Base-by-base conservation (phyloP, 2,113 vertebrate species). In the Melanerpes aurifrons region DNA sequence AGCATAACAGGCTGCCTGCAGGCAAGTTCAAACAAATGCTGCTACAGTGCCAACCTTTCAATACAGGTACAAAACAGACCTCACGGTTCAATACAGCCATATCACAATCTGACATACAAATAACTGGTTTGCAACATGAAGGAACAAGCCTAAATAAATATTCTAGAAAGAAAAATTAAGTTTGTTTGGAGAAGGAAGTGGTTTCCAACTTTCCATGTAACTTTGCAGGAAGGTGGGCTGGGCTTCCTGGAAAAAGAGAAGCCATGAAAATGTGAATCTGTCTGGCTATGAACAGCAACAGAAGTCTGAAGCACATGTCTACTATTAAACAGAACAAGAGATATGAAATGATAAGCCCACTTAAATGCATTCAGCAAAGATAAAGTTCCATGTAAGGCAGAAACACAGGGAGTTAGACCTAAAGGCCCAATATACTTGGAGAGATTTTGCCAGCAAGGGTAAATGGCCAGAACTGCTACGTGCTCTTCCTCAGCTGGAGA, bases 11-110 rank as follows among this genome's bases (percentile, higher is more conserved):
- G 66, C 90, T 87, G 94, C 84, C 94, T 71, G 62, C 73, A 68
- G 92, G 89, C 93, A 82, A 92, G 95, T 79, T 95, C 91, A 95
- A 94, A 96, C 88, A 95, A 94, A 92, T 28, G 35, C 74, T 90
- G 73, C 81, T 87, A 4, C 1, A 1, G 59, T 89, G 89, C 89
- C 90, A 94, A 32, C 92, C 80, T 92, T 90, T 93, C 93, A 84
- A 45, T 79, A 43, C 86, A 93, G 86, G 94, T 92, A 94, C 90
- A 94, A 92, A 95, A 56, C 81, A 62, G 83, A 76, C 81, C 92
- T 58, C 56, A 2, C 26, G 73, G 95, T 87, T 93, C 92, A 84
- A 82, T 81, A 72, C 77, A 66, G 71, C 73, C 2, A 0, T 66
- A 90, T 81, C 19, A 2, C 81, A 73, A 47, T 35, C 77, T 62